Evolutionary conservation across 2,113 vertebrate species (phyloP).

Genomic region (Seriola rivoliana): DNA sequence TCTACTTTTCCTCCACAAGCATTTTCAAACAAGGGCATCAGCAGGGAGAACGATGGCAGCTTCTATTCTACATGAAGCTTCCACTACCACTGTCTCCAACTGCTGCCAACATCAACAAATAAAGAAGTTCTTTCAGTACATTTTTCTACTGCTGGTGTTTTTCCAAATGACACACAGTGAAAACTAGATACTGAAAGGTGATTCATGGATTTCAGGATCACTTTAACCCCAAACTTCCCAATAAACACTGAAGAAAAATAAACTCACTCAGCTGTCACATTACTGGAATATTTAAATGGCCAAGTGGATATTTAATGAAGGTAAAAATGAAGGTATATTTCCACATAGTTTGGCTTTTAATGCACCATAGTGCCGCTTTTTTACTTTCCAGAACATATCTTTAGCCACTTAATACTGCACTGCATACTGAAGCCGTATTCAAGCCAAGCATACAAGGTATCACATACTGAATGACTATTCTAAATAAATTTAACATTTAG

Average conservation of each 20-base stretch:
- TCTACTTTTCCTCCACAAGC: conserved; percentile 45
- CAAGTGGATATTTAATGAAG: neutral
- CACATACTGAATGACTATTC: neutral
- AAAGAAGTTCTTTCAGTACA: neutral
- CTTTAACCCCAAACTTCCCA: too few species aligned
- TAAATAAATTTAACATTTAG: neutral
- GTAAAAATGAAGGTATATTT: neutral
- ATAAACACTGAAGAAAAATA: neutral
- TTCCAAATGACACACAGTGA: too few species aligned
- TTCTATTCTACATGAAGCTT: conserved; percentile 76
- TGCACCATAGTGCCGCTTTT: neutral
- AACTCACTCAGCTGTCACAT: neutral
- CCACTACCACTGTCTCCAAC: neutral
- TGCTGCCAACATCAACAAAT: conserved; percentile 8
- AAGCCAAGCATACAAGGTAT: neutral
- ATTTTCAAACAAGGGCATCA: conserved; percentile 77
- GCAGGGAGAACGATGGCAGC: conserved; percentile 69
- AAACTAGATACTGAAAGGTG: neutral
- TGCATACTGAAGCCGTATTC: neutral
- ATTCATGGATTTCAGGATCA: neutral
- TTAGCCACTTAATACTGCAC: neutral
- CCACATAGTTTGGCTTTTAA: neutral
- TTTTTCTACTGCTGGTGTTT: neutral
- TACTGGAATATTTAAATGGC: neutral
- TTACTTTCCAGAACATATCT: neutral